Base-by-base conservation (phyloP, 2,888 invertebrate genomes). In the Drosophila putrida region DNA sequence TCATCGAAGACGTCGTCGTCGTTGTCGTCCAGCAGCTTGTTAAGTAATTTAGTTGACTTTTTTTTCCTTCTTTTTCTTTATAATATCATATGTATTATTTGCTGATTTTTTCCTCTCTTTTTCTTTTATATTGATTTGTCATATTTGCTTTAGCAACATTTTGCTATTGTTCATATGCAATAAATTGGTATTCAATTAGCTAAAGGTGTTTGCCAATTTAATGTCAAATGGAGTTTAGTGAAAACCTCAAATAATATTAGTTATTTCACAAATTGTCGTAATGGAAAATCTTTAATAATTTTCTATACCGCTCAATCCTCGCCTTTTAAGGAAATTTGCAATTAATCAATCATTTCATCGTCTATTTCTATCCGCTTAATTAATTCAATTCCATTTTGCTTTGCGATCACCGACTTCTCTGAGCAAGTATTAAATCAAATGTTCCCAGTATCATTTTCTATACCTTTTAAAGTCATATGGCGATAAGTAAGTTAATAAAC, bases 11-110 rank as follows among this genome's bases (percentile, higher is more conserved):
- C 47, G 69, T 55, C 65, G 28, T 60, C 59, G 31, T 57, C 44
- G 49, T 60, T 43, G 11, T 31, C 47, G 31, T 38, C 31, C 35
- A 77, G 60, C 70, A 75, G 87, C 83, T 84, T 85, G 83, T 84
- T 84, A 84, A 84, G 88, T 84, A 84, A 84, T 84, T 84, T 84
- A 88, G 80, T 88, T 87, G 78, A 64, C 59, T 77, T 64, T 63
- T 66, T 66, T 53, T 65, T 43, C 15, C 28, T 39, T 44, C 33
- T 59, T 70, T 70, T 67, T 55, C 25, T 66, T 28, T 43, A 62
- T 63, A 41, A 49, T 69, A 64, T 67, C 13, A 61, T 58, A 47
- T 68, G 55, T 68, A 62, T 68, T 66, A 36, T 67, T 44, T 43
- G 27, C 64, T 39, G 47, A 44, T 46, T 54, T 55, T 39, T 51